phyloP scores from a whole-genome alignment of 2,113 vertebrate species.

The Fregata magnificens region DNA sequence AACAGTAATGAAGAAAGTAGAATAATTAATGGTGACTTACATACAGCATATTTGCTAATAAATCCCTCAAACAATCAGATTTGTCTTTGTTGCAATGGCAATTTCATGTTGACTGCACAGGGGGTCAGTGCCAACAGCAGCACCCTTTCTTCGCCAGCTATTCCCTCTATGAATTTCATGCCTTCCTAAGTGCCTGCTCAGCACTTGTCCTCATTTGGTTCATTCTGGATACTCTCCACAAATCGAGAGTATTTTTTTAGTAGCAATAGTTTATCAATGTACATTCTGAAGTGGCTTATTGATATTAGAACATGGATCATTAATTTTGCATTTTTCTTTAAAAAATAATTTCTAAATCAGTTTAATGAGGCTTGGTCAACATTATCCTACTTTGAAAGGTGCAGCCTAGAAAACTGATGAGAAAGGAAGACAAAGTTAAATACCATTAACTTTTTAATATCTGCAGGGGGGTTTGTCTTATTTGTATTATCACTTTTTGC shows the following conservation, averaged over 20 bases:
- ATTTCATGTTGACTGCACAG: background rate
- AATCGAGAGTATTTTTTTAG: background rate
- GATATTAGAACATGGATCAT: background rate
- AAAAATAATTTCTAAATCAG: constrained; percentile 6
- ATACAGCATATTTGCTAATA: background rate
- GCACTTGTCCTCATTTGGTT: background rate
- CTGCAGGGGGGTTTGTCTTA: background rate
- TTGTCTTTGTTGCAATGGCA: background rate
- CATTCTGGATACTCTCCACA: background rate
- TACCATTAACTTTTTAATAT: background rate
- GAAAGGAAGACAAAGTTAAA: background rate
- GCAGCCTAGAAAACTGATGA: background rate
- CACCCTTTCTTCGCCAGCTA: background rate
- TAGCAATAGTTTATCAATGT: background rate
- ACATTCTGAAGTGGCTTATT: background rate
- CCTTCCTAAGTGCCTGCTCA: background rate
- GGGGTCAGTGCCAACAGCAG: background rate
- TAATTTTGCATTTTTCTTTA: constrained; percentile 23
- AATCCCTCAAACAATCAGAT: background rate
- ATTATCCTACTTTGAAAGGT: background rate
- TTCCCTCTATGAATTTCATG: background rate
- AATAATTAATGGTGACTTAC: background rate
- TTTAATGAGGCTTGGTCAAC: constrained; percentile 23
- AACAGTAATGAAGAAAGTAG: background rate
- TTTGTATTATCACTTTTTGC: background rate